Conservation (phyloP, 2,113 vertebrate genomes). For the Notechis scutatus region DNA sequence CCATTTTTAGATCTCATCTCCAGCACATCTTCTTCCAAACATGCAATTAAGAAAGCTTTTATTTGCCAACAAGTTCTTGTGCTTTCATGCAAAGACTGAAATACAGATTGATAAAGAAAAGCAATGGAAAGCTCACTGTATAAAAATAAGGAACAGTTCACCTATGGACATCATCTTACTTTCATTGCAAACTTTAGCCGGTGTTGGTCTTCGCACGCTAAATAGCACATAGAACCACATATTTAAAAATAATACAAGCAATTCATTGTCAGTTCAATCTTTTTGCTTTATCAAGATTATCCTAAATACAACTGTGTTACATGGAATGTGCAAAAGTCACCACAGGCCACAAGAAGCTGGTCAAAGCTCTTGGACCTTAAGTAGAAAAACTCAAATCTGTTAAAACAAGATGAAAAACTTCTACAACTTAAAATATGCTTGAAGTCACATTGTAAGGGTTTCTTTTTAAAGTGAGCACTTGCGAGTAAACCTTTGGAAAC, state of each 20-base stretch:
- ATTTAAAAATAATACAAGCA: not conserved
- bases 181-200: not conserved
- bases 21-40: not conserved
- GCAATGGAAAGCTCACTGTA: not conserved
- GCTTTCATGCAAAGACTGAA: not conserved
- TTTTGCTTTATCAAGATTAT: not conserved
- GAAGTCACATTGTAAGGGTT: not conserved
- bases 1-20: not conserved
- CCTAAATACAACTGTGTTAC: not conserved
- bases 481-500: not conserved
- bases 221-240: not conserved
- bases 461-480: not conserved
- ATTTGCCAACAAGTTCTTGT: not conserved
- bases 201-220: not conserved
- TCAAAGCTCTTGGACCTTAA: not conserved
- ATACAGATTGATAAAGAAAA: not conserved
- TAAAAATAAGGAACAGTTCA: not conserved
- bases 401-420: not conserved
- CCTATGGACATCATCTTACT: not conserved
- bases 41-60: not conserved
- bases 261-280: not conserved
- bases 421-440: not conserved
- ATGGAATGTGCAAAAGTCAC: not conserved
- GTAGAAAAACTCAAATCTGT: not conserved
- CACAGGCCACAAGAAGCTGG: not conserved